phyloP scores from a whole-genome alignment of 2,888 invertebrate genomes.

The Gisinianus flammeolus region DNA sequence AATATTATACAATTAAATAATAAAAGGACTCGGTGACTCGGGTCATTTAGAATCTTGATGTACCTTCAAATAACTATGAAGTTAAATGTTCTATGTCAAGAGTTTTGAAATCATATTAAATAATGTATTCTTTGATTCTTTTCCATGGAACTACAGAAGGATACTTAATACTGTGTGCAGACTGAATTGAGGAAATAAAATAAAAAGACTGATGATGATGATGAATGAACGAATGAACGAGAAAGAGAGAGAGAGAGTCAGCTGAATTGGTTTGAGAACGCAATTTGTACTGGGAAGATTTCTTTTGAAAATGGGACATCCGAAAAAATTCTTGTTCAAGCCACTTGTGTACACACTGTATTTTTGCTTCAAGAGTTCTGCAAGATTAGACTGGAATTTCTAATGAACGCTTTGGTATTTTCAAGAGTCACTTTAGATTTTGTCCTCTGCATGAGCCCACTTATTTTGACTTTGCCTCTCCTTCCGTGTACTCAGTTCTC shows the following conservation, averaged over 20 bases:
- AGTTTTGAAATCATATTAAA: too few relatives aligned
- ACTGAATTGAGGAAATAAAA: background rate
- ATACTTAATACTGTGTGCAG: too few relatives aligned
- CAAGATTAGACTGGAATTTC: constrained; percentile 25
- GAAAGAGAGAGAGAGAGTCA: background rate
- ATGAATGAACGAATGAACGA: too few relatives aligned
- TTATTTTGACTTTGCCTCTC: constrained; percentile 28
- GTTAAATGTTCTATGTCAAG: too few relatives aligned
- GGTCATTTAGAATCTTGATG: too few relatives aligned
- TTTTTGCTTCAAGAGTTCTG: constrained; percentile 8
- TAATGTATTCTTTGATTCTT: too few relatives aligned
- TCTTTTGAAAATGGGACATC: background rate
- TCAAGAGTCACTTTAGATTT: constrained; percentile 34
- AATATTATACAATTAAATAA: too few relatives aligned
- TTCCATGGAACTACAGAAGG: too few relatives aligned
- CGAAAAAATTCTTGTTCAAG: background rate
- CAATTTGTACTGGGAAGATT: background rate
- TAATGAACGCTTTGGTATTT: constrained; percentile 28
- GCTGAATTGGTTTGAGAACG: background rate
- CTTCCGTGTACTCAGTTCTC: too few relatives aligned
- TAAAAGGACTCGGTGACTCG: too few relatives aligned
- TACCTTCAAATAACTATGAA: too few relatives aligned
- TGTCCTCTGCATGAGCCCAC: constrained; percentile 29
- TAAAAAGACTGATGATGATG: too few relatives aligned
- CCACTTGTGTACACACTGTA: constrained; percentile 14